A percentile compares a stretch with the other conserved stretches of the same genome.
phyloP scores from a whole-genome alignment of 1,140 invertebrate species.

The Pollicipes pollicipes region DNA sequence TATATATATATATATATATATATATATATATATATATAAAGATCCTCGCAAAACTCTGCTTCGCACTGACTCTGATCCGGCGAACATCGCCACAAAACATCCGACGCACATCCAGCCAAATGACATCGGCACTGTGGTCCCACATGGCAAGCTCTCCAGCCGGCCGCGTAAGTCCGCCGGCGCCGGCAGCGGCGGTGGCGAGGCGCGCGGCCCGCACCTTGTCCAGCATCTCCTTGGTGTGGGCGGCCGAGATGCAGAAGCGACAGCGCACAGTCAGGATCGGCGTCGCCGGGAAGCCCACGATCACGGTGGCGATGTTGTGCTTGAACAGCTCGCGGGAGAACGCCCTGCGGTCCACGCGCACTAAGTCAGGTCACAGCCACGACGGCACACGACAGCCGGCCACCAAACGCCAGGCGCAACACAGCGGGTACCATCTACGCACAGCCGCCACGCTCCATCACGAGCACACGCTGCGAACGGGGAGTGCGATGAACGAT shows the following conservation, averaged over 20 bases:
- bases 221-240: conserved; percentile 91
- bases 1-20: too few species aligned
- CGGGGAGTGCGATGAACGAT: too few species aligned
- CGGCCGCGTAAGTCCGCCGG: too few species aligned
- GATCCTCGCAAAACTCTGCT: too few species aligned
- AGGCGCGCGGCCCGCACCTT: conserved; percentile 32
- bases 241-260: conserved; percentile 89
- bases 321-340: conserved; percentile 60
- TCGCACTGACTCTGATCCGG: too few species aligned
- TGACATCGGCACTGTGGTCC: too few species aligned
- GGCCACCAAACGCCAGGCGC: too few species aligned
- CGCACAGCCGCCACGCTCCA: too few species aligned
- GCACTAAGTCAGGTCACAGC: not conserved
- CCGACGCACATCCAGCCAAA: too few species aligned
- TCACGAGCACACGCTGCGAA: not conserved
- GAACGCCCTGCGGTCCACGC: conserved; percentile 41
- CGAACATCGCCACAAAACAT: too few species aligned
- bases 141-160: not conserved
- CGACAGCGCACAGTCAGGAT: conserved; percentile 81
- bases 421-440: not conserved
- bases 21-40: too few species aligned
- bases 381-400: not conserved
- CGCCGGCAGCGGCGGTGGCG: not conserved
- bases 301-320: conserved; percentile 82
- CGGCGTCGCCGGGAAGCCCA: conserved; percentile 95